Percentiles rank a stretch among this genome's conserved stretches.
phyloP scores from a whole-genome alignment of 53 echinoderm and acorn worm species.

The Holothuria scabra region DNA sequence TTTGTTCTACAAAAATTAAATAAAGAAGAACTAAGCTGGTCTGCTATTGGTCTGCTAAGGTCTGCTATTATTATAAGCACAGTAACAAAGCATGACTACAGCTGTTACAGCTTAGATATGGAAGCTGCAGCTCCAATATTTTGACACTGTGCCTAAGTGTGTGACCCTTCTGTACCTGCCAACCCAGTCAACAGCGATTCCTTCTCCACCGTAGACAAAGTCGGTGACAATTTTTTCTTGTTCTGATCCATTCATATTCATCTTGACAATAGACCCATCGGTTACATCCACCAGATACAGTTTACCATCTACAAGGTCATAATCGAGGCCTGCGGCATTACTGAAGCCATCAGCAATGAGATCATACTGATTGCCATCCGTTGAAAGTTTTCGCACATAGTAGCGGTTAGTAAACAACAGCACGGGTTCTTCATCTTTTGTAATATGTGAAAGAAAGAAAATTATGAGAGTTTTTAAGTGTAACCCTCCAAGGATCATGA shows the following conservation, averaged over 20 bases:
- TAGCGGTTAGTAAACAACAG: constrained; percentile 90
- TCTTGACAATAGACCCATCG: constrained; percentile 41
- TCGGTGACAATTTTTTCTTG: constrained; percentile 66
- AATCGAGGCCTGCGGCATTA: constrained; percentile 69
- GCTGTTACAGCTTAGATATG: no score
- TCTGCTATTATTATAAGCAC: no score
- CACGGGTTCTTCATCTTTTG: constrained; percentile 65
- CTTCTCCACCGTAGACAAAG: constrained; percentile 68
- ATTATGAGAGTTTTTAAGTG: no score
- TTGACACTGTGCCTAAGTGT: no score
- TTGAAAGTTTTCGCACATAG: constrained; percentile 79
- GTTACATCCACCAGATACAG: constrained; percentile 72
- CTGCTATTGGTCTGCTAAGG: no score
- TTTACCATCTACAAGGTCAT: constrained; percentile 65
- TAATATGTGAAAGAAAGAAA: not conserved
- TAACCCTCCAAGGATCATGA: no score
- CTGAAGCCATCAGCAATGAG: constrained; percentile 71
- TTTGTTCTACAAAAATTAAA: no score
- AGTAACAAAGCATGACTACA: no score
- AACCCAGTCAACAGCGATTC: constrained; percentile 92
- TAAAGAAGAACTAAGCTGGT: no score
- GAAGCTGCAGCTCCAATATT: no score
- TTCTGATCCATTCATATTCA: constrained; percentile 73
- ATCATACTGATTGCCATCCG: constrained; percentile 69
- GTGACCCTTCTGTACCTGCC: constrained; percentile 80